These are phyloP conservation scores for Eristalinus sepulchralis DNA, from an alignment of 2,888 invertebrate species.

Conservation along the genomic window DNA sequence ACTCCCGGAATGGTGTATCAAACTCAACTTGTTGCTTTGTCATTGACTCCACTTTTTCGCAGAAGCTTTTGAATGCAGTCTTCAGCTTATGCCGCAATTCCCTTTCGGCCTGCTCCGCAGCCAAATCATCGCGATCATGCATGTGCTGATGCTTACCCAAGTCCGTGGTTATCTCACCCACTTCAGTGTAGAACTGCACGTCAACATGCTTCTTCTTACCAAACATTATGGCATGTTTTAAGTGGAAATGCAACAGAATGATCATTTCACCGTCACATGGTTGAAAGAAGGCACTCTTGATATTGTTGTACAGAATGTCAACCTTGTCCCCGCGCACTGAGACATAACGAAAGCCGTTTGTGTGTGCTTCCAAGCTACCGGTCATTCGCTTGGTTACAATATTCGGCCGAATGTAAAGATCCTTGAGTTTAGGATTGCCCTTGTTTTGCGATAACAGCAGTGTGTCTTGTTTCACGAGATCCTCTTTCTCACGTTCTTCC, in stretches of 20 bases:
- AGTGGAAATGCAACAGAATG: slow-evolving; percentile 98
- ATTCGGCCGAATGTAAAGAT: slow-evolving; percentile 99
- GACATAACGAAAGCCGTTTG: slow-evolving; percentile 97
- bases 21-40: slow-evolving; percentile 99
- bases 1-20: slow-evolving; percentile 98
- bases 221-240: slow-evolving; percentile 99
- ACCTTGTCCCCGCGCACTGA: slow-evolving; percentile 99
- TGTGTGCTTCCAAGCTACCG: slow-evolving; percentile 95
- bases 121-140: slow-evolving; percentile 99
- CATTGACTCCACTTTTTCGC: slow-evolving; percentile 96
- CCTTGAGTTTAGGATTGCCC: slow-evolving; percentile 98
- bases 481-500: slow-evolving; percentile 98
- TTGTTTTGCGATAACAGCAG: slow-evolving; percentile 96
- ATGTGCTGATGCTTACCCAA: slow-evolving; percentile 99
- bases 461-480: slow-evolving; percentile 99
- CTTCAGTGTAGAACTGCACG: slow-evolving; percentile 99
- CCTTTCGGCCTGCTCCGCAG: slow-evolving; percentile 98
- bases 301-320: slow-evolving; percentile 99
- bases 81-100: slow-evolving; percentile 98
- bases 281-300: slow-evolving; percentile 99
- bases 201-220: slow-evolving; percentile 99
- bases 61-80: slow-evolving; percentile 98
- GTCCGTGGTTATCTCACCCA: slow-evolving; percentile 99
- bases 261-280: slow-evolving; percentile 99
- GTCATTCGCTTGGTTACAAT: slow-evolving; percentile 98